Evolutionary conservation across 2,888 invertebrate species (phyloP).

Genomic region (Sphaeridia pumilis): DNA sequence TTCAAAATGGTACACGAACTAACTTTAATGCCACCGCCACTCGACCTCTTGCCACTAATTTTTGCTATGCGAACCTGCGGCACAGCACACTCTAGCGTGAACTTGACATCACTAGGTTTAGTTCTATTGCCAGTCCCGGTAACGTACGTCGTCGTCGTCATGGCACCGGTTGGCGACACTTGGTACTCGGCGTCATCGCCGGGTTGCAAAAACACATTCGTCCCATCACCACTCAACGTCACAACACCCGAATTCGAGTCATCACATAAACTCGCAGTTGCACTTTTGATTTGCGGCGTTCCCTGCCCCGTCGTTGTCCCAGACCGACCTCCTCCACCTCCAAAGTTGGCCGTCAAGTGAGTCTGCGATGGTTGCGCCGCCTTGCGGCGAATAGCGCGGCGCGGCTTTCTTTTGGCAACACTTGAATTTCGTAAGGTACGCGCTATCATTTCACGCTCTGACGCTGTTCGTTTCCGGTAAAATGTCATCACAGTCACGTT

Average conservation of each 20-base stretch:
- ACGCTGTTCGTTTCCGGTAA: conserved; percentile 32
- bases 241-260: conserved; percentile 20
- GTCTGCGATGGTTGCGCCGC: conserved; percentile 23
- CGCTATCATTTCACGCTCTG: conserved; percentile 33
- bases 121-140: conserved; percentile 16
- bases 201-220: background rate
- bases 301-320: conserved; percentile 24
- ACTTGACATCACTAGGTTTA: conserved; percentile 12
- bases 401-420: conserved; percentile 34
- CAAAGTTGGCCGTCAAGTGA: conserved; percentile 21
- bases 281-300: conserved; percentile 33
- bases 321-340: conserved; percentile 18
- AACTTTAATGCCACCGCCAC: conserved; percentile 37
- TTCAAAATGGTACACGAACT: conserved; percentile 77
- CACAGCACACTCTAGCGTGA: background rate
- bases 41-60: background rate
- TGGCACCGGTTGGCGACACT: background rate
- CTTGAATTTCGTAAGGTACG: conserved; percentile 33
- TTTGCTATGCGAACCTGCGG: background rate
- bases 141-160: background rate
- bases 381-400: conserved; percentile 34
- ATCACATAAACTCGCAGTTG: conserved; percentile 34
- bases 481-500: conserved; percentile 31
- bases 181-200: background rate
- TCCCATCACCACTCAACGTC: background rate